Evolutionary conservation across 2,113 vertebrate genomes (phyloP).

Genomic region (Aldabrachelys gigantea): DNA sequence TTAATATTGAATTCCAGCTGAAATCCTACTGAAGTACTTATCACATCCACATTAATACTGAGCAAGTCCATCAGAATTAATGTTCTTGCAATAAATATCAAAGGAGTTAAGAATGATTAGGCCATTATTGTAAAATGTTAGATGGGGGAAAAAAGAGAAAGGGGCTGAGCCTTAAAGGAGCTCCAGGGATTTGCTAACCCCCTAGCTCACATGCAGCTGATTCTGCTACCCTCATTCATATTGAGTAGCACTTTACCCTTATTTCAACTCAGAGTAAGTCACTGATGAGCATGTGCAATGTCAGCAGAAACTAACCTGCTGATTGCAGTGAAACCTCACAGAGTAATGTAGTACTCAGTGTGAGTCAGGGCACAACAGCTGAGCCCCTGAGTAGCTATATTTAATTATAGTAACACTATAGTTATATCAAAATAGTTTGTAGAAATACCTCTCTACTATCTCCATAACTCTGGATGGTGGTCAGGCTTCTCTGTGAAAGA

Average conservation of each 20-base stretch:
- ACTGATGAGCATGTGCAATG: background rate
- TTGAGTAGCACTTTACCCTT: background rate
- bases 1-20: slow-evolving; percentile 67
- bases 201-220: background rate
- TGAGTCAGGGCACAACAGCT: background rate
- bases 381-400: background rate
- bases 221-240: background rate
- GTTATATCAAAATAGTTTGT: background rate
- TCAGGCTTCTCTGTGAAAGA: background rate
- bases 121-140: slow-evolving; percentile 57
- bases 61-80: slow-evolving; percentile 66
- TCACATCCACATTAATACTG: slow-evolving; percentile 61
- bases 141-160: slow-evolving; percentile 5
- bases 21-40: slow-evolving; percentile 65
- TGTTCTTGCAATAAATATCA: slow-evolving; percentile 67
- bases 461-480: background rate
- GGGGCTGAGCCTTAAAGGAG: slow-evolving; percentile 32
- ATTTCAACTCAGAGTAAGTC: background rate
- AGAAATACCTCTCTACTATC: background rate
- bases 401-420: background rate
- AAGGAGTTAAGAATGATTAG: slow-evolving; percentile 59
- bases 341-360: background rate
- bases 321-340: background rate
- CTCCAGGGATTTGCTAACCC: slow-evolving; percentile 1
- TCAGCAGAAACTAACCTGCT: slow-evolving; percentile 6